Evolutionary conservation across 2,113 vertebrate species (phyloP).

Genomic region (Vanacampus margaritifer): DNA sequence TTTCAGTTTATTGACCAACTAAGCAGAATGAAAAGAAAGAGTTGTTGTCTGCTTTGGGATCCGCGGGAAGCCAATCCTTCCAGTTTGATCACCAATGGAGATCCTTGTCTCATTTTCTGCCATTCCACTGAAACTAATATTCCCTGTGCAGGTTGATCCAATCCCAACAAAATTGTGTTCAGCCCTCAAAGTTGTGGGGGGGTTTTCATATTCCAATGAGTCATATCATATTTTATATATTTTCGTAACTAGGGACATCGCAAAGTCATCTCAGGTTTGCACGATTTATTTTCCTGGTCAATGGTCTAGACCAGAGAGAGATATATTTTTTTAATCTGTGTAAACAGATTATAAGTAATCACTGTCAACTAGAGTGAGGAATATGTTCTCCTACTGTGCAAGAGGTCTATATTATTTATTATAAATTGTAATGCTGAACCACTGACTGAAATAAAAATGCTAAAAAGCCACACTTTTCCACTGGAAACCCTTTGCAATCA

Average conservation of each 20-base stretch:
- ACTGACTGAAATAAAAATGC: too few relatives aligned
- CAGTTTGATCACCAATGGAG: background rate
- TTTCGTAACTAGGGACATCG: background rate
- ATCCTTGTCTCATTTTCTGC: background rate
- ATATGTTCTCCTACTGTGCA: background rate
- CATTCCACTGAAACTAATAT: background rate
- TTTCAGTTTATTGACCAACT: too few relatives aligned
- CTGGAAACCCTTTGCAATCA: too few relatives aligned
- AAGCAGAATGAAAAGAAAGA: background rate
- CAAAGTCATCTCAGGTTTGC: background rate
- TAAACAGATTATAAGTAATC: background rate
- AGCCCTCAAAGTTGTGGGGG: background rate
- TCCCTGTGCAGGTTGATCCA: background rate
- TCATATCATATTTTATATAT: background rate
- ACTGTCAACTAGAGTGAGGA: background rate
- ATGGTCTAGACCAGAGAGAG: background rate
- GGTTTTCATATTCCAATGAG: background rate
- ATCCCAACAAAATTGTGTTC: background rate
- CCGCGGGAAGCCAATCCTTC: background rate
- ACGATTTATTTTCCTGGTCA: constrained; percentile 2
- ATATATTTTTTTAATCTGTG: too few relatives aligned
- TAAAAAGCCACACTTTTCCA: too few relatives aligned
- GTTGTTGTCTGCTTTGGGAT: background rate
- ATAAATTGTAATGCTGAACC: background rate
- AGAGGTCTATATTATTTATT: background rate